Evolutionary conservation across 2,797 vertebrate species (phyloP).

Genomic region (Xenops minutus): DNA sequence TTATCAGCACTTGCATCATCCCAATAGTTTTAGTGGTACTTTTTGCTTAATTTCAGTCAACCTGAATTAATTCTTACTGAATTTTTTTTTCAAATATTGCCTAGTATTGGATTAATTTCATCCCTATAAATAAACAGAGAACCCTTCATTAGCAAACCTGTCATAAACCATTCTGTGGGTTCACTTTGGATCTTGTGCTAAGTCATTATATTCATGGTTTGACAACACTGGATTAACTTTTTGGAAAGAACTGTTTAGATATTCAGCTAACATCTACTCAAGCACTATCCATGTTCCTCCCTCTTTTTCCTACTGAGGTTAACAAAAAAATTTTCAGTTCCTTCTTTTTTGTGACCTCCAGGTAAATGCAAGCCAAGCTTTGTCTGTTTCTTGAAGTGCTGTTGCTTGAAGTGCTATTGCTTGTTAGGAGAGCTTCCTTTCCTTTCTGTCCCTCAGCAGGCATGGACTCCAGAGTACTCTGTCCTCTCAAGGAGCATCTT

Average conservation of each 20-base stretch:
- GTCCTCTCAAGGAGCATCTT: not conserved
- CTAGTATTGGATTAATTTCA: not conserved
- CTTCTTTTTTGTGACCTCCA: not conserved
- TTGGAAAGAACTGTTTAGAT: not conserved
- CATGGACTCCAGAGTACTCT: not conserved
- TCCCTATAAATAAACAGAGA: not conserved
- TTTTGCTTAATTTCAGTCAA: slow-evolving; percentile 5
- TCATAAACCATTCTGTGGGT: not conserved
- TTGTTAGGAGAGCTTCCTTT: not conserved
- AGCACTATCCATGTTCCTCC: not conserved
- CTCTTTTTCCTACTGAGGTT: not conserved
- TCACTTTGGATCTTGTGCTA: not conserved
- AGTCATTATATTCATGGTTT: not conserved
- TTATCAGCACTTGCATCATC: not conserved
- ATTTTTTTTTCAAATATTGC: not conserved
- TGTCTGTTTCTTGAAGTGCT: not conserved
- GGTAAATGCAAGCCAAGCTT: not conserved
- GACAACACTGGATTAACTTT: not conserved
- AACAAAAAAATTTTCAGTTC: not conserved
- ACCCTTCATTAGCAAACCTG: not conserved
- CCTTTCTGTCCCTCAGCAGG: not conserved
- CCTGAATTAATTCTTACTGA: not conserved
- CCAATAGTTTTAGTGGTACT: not conserved
- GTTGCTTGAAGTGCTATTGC: not conserved
- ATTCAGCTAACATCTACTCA: not conserved